A percentile compares a stretch with the other conserved stretches of the same genome.
These are phyloP conservation scores for Hydropotes inermis DNA, from an alignment of 2,113 vertebrate genomes.

Conservation along the genomic window DNA sequence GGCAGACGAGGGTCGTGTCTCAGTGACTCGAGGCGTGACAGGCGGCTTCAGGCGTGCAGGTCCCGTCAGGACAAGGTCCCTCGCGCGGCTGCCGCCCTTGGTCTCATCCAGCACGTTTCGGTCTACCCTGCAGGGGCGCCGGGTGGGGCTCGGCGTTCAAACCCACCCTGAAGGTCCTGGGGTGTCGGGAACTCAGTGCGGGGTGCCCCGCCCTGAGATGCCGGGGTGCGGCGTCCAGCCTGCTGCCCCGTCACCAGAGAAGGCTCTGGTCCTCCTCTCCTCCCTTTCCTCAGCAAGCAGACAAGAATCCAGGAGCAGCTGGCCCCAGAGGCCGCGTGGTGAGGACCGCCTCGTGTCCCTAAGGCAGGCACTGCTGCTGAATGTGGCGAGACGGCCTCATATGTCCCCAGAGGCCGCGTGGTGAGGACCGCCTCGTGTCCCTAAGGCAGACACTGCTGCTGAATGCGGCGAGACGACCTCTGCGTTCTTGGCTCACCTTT, in stretches of 20 bases:
- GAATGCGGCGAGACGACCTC: rapidly evolving
- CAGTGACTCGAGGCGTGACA: rapidly evolving
- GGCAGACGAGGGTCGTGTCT: rapidly evolving
- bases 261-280: rapidly evolving
- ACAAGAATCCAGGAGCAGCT: background rate
- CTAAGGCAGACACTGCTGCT: background rate
- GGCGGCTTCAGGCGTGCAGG: rapidly evolving
- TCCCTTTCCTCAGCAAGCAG: background rate
- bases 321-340: rapidly evolving
- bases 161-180: background rate
- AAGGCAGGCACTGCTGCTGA: rapidly evolving
- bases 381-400: rapidly evolving
- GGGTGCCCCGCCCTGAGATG: rapidly evolving
- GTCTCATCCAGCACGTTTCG: background rate
- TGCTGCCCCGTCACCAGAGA: background rate
- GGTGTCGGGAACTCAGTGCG: rapidly evolving
- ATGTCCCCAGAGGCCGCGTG: no score
- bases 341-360: rapidly evolving
- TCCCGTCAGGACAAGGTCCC: rapidly evolving
- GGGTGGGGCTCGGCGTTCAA: background rate
- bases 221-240: rapidly evolving
- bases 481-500: rapidly evolving
- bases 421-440: no score
- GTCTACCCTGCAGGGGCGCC: background rate
- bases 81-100: rapidly evolving